Base-by-base conservation (phyloP, 1,140 invertebrate species). In the Frieseomelitta varia region DNA sequence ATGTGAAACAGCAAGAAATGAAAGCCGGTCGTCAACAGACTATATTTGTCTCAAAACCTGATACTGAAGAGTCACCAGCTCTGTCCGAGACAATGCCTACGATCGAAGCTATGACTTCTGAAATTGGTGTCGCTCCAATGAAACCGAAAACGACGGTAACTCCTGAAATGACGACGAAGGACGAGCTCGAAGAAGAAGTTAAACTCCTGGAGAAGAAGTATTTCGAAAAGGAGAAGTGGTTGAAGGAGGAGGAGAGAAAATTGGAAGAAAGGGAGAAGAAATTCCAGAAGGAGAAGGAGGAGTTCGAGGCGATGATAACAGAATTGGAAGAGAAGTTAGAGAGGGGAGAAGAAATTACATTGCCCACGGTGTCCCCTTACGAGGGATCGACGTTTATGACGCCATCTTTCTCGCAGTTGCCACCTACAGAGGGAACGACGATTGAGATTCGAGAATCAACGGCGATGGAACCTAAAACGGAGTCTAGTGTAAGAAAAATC, bases 361-460 rank as follows among this genome's bases (percentile, higher is more conserved):
- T 14, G 14, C 12, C 58, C 11, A 61, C 72, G 15, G 24, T 30
- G 8, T 1, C 51, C 15, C 21, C 4, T 63, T 61, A 24, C 15
- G 55, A 17, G 15, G 19, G 4, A 21, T 19, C 67, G 2, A 79
- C 63, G 14, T 47, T 1, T 8, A n/a, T 68, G 4, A 85, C 69
- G 21, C 83, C 83, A 17, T n/a, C 78, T 30, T n/a, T 73, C 27
- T 58, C 83, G 12, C 69, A 73, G 3, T 4, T 67, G 3, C 58
- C 83, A 24, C 78, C 77, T 19, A 73, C 68, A 0, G 76, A 84
- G 14, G 24, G n/a, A 6, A 80, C 78, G 1, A 80, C 77, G 14
- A 27, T 79, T 1, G 76, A 80, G 0, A 84, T 79, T 47, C 47
- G 30, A 2, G 82, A 79, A 19, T 10, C 39, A 11, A 79, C 81